Percentiles rank a stretch among this genome's conserved stretches.
Conservation (phyloP, 2,797 vertebrate genomes). For the Tolypeutes matacus region DNA sequence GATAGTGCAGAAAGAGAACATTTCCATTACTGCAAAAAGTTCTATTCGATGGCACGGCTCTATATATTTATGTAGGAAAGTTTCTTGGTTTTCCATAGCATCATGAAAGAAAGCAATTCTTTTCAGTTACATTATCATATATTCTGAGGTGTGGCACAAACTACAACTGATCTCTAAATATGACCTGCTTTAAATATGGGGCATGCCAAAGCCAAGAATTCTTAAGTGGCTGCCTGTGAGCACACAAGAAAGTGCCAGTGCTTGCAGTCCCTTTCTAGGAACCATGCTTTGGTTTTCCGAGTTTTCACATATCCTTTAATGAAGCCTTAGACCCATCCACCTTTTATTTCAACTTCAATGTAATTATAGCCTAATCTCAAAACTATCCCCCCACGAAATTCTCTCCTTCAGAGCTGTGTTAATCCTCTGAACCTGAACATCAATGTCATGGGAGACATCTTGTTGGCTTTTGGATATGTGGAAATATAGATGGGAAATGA, state of each 20-base stretch:
- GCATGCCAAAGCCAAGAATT: neutral
- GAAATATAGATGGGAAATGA: neutral
- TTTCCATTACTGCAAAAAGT: neutral
- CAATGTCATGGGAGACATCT: neutral
- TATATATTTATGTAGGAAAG: neutral
- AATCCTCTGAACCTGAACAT: neutral
- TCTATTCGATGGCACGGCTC: neutral
- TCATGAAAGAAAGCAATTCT: neutral
- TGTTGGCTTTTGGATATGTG: neutral
- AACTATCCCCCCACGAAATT: neutral
- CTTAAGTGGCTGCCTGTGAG: neutral
- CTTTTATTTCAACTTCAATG: neutral
- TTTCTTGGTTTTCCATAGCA: neutral
- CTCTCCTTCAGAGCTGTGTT: neutral
- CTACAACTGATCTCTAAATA: neutral
- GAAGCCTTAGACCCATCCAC: neutral
- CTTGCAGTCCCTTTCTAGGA: neutral
- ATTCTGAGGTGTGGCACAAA: conserved; percentile 5
- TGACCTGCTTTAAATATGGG: neutral
- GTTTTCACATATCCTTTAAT: neutral
- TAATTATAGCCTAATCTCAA: neutral
- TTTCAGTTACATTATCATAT: conserved; percentile 10
- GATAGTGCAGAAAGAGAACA: neutral
- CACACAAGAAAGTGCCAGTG: neutral
- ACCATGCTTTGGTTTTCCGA: conserved; percentile 2